Evolutionary conservation across 2,888 invertebrate genomes (phyloP).

Genomic region (Orthosia gothica): DNA sequence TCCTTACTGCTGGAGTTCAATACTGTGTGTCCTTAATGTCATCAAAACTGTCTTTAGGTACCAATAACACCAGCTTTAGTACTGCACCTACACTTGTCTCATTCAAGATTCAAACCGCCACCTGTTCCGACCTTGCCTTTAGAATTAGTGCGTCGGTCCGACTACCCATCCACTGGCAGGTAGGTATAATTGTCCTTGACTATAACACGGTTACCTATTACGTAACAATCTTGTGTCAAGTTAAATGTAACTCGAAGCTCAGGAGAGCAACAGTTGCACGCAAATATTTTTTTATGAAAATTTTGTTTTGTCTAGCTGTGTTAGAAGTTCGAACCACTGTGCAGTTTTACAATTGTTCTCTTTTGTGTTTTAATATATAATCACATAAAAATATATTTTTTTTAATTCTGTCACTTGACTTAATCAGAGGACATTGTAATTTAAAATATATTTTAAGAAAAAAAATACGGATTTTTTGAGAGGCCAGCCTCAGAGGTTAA

Average conservation of each 20-base stretch:
- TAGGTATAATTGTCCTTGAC: conserved; percentile 67
- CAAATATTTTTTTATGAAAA: background rate
- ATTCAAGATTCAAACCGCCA: conserved; percentile 29
- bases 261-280: conserved; percentile 6
- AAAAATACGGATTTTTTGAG: background rate
- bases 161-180: conserved; percentile 63
- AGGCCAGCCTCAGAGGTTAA: conserved; percentile 16
- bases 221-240: conserved; percentile 62
- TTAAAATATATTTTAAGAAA: conserved; percentile 11
- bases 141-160: conserved; percentile 39
- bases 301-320: background rate
- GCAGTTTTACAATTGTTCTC: background rate
- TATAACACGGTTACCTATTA: conserved; percentile 62
- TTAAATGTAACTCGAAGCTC: conserved; percentile 59
- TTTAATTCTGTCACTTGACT: background rate
- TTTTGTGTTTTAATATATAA: background rate
- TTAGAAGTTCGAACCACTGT: background rate
- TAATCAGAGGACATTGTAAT: background rate
- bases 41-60: background rate
- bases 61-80: conserved; percentile 1
- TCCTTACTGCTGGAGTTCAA: background rate
- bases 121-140: conserved; percentile 46
- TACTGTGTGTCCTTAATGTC: no score
- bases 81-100: conserved; percentile 5
- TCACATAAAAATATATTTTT: background rate